Percentiles rank a stretch among this genome's conserved stretches.
Conservation (phyloP, 2,888 invertebrate genomes). For the Seira ritae region DNA sequence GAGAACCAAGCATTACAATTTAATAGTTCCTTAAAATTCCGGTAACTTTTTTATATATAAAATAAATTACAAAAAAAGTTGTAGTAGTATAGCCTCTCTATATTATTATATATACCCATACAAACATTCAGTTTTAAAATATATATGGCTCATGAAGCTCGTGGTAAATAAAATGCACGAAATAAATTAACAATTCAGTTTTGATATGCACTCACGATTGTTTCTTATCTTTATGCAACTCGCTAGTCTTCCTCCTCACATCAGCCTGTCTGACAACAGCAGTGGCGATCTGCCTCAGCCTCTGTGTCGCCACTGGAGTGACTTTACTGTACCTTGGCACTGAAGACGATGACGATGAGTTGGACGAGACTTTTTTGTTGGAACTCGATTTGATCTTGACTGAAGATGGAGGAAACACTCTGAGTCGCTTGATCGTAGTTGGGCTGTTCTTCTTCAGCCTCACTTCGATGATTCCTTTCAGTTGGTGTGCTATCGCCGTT, state of each 20-base stretch:
- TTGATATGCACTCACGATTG: no score
- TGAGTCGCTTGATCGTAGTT: constrained; percentile 67
- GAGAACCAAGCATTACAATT: no score
- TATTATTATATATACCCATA: neutral
- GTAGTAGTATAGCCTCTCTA: neutral
- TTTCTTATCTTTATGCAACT: neutral
- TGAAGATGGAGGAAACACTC: constrained; percentile 70
- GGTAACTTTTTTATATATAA: no score
- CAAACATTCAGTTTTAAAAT: neutral
- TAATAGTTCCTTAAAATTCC: no score
- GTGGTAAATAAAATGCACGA: neutral
- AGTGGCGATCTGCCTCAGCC: constrained; percentile 68
- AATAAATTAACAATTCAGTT: no score
- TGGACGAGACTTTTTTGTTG: neutral
- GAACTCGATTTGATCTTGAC: constrained; percentile 45
- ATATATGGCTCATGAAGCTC: constrained; percentile 26
- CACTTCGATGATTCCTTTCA: constrained; percentile 71
- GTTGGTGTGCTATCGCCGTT: constrained; percentile 70
- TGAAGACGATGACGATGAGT: neutral
- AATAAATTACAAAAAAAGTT: neutral
- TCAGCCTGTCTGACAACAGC: constrained; percentile 70
- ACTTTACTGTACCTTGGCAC: constrained; percentile 67
- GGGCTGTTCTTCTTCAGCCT: constrained; percentile 67
- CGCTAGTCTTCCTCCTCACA: constrained; percentile 21
- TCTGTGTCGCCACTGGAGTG: constrained; percentile 68